A percentile compares a stretch with the other conserved stretches of the same genome.
Conservation (phyloP, 2,888 invertebrate genomes). For the Helicoverpa assulta region DNA sequence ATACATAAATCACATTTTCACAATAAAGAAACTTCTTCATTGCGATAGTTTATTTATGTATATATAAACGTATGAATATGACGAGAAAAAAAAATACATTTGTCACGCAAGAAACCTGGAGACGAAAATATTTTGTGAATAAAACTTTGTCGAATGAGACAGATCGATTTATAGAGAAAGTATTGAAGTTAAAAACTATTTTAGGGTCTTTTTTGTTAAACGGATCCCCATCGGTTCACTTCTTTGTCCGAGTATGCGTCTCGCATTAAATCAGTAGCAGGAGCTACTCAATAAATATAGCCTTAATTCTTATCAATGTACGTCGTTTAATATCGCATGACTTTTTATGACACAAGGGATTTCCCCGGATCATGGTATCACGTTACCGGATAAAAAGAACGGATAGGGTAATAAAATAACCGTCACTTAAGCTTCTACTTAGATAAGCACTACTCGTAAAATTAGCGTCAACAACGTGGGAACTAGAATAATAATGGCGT, state of each 20-base stretch:
- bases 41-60: conserved; percentile 35
- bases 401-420: conserved; percentile 49
- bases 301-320: conserved; percentile 30
- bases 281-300: not conserved
- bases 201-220: too few species aligned
- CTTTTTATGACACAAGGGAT: conserved; percentile 16
- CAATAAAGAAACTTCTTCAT: conserved; percentile 40
- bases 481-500: too few species aligned
- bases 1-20: conserved; percentile 45
- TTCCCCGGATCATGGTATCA: conserved; percentile 1
- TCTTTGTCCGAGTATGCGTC: too few species aligned
- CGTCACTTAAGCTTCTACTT: conserved; percentile 37
- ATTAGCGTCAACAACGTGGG: not conserved
- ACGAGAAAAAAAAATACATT: conserved; percentile 44
- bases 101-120: conserved; percentile 26
- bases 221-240: too few species aligned
- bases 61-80: conserved; percentile 35
- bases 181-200: too few species aligned
- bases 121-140: conserved; percentile 24
- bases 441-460: conserved; percentile 60
- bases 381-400: conserved; percentile 29
- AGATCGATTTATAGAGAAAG: too few species aligned
- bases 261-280: not conserved
- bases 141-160: conserved; percentile 3
- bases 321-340: not conserved